Evolutionary conservation across 2,888 invertebrate species (phyloP).

Genomic region (Andrena camellia): DNA sequence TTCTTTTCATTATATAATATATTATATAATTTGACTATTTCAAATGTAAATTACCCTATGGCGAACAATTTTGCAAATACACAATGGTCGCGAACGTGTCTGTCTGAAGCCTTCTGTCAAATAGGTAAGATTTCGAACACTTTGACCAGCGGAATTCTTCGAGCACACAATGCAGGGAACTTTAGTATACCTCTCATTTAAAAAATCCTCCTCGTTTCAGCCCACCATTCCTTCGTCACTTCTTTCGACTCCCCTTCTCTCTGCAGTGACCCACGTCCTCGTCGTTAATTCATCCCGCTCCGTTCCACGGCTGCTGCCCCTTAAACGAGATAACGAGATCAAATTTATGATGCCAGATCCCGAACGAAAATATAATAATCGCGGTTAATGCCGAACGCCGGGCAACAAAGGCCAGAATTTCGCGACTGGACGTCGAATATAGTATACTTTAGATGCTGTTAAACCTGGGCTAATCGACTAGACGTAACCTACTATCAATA

Average conservation of each 20-base stretch:
- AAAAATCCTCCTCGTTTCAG: conserved; percentile 50
- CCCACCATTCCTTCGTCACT: conserved; percentile 55
- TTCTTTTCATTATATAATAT: no score
- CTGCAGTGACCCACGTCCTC: conserved; percentile 59
- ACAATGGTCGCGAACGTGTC: no score
- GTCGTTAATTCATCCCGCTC: conserved; percentile 70
- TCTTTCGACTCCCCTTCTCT: conserved; percentile 49
- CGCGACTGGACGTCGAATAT: conserved; percentile 35
- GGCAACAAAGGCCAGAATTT: conserved; percentile 66
- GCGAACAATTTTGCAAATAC: no score
- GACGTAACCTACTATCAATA: background rate
- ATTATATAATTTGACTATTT: no score
- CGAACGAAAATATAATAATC: conserved; percentile 84
- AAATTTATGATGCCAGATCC: conserved; percentile 84
- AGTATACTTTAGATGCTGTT: background rate
- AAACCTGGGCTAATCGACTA: background rate
- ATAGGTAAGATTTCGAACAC: no score
- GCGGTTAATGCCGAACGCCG: conserved; percentile 80
- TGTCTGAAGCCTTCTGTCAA: no score
- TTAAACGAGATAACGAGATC: conserved; percentile 85
- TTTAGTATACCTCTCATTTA: conserved; percentile 29
- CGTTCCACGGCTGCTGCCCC: conserved; percentile 75
- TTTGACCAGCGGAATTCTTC: no score
- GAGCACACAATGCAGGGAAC: background rate
- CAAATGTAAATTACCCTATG: no score